These are phyloP conservation scores for Myotis myotis DNA, from an alignment of 2,797 vertebrate species.

Conservation along the genomic window DNA sequence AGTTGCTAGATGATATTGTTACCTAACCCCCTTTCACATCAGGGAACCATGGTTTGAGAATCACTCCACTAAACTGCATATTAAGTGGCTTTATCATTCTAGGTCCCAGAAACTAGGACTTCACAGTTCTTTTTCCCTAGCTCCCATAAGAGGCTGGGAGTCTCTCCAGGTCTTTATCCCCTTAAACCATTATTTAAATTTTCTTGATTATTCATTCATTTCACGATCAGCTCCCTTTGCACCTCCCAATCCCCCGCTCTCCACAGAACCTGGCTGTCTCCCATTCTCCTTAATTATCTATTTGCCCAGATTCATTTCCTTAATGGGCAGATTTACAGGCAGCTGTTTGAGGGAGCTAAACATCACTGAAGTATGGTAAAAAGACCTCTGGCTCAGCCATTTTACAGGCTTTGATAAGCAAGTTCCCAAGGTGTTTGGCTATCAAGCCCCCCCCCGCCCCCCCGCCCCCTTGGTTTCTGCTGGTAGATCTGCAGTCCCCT, in stretches of 20 bases:
- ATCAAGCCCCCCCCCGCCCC: neutral
- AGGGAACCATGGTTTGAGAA: neutral
- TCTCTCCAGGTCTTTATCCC: neutral
- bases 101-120: neutral
- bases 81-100: neutral
- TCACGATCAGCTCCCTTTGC: neutral
- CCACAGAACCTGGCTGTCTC: neutral
- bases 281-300: constrained; percentile 29
- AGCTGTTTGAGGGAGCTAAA: neutral
- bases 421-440: neutral
- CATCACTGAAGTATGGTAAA: neutral
- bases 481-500: neutral
- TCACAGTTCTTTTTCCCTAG: neutral
- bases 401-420: neutral
- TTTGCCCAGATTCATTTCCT: constrained; percentile 38
- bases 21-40: neutral
- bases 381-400: neutral
- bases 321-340: constrained; percentile 42
- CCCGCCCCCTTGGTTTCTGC: neutral
- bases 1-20: neutral
- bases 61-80: neutral
- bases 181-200: neutral
- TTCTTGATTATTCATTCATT: neutral
- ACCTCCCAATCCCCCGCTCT: neutral
- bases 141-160: neutral